Conservation (phyloP, 2,797 vertebrate species). For the Chrosomus eos region DNA sequence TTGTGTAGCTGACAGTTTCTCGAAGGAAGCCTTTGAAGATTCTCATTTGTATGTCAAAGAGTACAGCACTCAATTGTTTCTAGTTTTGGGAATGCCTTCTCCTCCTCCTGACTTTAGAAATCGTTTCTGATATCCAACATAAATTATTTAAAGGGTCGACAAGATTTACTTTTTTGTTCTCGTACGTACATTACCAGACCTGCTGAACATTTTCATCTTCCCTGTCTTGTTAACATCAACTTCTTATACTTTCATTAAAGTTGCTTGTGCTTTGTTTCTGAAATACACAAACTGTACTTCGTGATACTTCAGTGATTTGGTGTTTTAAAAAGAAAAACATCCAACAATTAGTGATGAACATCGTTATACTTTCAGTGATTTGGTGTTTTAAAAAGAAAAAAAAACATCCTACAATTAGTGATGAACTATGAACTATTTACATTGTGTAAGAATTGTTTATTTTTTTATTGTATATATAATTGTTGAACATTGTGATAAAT, state of each 20-base stretch:
- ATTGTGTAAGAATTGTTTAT: neutral
- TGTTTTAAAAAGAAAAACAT: neutral
- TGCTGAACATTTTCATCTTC: constrained; percentile 7
- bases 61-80: constrained; percentile 30
- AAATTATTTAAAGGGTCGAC: constrained; percentile 44
- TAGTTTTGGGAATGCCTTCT: constrained; percentile 48
- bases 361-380: neutral
- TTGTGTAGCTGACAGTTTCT: constrained; percentile 44
- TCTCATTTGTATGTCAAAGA: constrained; percentile 56
- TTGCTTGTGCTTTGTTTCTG: neutral
- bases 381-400: no score
- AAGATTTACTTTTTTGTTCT: constrained; percentile 14
- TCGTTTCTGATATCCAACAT: constrained; percentile 41
- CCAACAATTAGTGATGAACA: neutral
- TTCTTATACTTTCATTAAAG: constrained; percentile 2
- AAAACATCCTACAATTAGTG: neutral
- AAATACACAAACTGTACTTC: neutral
- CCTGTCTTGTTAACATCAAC: constrained; percentile 23
- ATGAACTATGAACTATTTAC: neutral
- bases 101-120: constrained; percentile 37
- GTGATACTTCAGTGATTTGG: neutral
- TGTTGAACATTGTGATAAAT: neutral
- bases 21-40: constrained; percentile 53
- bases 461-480: neutral
- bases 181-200: neutral